Percentiles rank a stretch among this genome's conserved stretches.
phyloP scores from a whole-genome alignment of 2,113 vertebrate species.

The Micromys minutus region DNA sequence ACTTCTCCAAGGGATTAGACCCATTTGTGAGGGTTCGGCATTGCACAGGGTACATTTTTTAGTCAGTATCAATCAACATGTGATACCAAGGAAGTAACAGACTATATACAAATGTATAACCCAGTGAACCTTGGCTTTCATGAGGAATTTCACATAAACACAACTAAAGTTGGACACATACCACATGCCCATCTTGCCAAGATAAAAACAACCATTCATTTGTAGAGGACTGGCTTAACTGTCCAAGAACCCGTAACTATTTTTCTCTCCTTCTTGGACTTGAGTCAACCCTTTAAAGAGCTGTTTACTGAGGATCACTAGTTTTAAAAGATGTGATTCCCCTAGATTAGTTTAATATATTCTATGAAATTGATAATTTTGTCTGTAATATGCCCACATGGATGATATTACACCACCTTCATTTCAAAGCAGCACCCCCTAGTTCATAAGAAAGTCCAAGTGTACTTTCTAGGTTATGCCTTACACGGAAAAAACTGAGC shows the following conservation, averaged over 20 bases:
- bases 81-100: not conserved
- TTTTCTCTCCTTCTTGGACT: not conserved
- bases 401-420: not conserved
- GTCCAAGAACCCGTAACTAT: not conserved
- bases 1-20: not conserved
- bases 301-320: not conserved
- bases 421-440: not conserved
- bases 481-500: not conserved
- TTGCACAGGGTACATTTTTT: not conserved
- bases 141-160: not conserved
- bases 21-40: not conserved
- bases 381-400: not conserved
- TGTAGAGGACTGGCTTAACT: not conserved
- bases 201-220: not conserved
- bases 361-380: not conserved
- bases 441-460: not conserved
- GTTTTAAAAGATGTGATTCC: slow-evolving; percentile 9
- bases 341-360: not conserved
- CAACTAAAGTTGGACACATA: not conserved
- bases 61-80: not conserved
- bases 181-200: not conserved
- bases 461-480: not conserved
- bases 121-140: not conserved
- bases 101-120: no score
- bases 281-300: not conserved